Percentiles rank a stretch among this genome's conserved stretches.
Conservation (phyloP, 1,140 invertebrate species). For the Chrysopa pallens region DNA sequence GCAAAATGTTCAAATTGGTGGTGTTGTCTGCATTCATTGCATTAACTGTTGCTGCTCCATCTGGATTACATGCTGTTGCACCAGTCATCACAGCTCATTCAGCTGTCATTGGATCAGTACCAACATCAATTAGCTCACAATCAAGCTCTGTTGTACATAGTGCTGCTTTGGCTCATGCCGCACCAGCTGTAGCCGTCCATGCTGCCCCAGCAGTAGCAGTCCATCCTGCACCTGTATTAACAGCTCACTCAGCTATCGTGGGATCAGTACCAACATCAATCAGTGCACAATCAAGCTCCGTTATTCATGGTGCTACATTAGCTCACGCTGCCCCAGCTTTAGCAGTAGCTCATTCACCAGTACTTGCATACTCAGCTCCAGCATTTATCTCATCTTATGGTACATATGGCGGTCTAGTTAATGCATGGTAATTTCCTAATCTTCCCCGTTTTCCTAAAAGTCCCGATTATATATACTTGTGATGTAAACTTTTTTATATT, state of each 20-base stretch:
- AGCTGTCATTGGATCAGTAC: constrained; percentile 23
- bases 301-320: no score
- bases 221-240: constrained; percentile 3
- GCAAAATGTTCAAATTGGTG: constrained; percentile 30
- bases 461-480: no score
- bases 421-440: no score
- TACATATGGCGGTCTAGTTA: no score
- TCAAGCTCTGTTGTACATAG: constrained; percentile 14
- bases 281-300: no score
- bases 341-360: no score
- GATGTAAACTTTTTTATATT: no score
- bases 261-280: background rate
- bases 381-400: no score
- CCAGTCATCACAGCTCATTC: constrained; percentile 9
- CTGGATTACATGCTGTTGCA: constrained; percentile 9
- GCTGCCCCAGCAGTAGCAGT: constrained; percentile 11
- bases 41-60: constrained; percentile 30
- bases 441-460: no score
- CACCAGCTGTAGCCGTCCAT: constrained; percentile 10
- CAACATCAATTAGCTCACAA: constrained; percentile 30
- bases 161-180: constrained; percentile 11
- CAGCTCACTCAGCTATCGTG: background rate
- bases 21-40: constrained; percentile 36
- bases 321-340: no score
- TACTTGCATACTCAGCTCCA: no score